A percentile compares a stretch with the other conserved stretches of the same genome.
These are phyloP conservation scores for Lepus europaeus DNA, from an alignment of 2,113 vertebrate species.

Conservation along the genomic window DNA sequence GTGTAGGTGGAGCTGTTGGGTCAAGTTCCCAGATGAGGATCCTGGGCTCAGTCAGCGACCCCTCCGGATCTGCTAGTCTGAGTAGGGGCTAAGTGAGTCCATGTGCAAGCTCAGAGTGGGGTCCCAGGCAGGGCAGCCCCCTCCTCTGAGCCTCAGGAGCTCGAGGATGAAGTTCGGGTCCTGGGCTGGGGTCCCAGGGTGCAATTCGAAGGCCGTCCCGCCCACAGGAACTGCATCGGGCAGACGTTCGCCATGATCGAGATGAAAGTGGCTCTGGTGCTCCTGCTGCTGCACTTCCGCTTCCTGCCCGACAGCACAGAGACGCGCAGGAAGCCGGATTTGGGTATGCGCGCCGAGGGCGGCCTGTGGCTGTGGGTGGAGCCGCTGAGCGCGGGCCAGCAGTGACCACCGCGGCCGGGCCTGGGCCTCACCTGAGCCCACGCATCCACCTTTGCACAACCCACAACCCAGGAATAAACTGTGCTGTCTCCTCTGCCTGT, in stretches of 20 bases:
- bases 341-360: not conserved
- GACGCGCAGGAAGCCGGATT: not conserved
- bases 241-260: conserved; percentile 33
- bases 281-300: not conserved
- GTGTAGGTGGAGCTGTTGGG: too few relatives aligned
- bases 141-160: too few relatives aligned
- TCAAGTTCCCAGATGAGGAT: too few relatives aligned
- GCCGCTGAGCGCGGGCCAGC: not conserved
- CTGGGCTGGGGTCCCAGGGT: too few relatives aligned
- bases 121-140: too few relatives aligned
- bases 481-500: not conserved
- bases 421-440: not conserved
- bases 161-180: too few relatives aligned
- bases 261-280: conserved; percentile 41
- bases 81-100: too few relatives aligned
- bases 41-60: too few relatives aligned
- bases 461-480: not conserved
- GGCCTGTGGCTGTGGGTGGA: not conserved
- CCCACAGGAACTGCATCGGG: conserved; percentile 38
- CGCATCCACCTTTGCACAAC: not conserved
- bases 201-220: not conserved
- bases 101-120: too few relatives aligned
- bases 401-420: not conserved
- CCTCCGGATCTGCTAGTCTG: too few relatives aligned
- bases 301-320: accelerated